These are phyloP conservation scores for Microcaecilia unicolor DNA, from an alignment of 2,797 vertebrate genomes.

Conservation along the genomic window DNA sequence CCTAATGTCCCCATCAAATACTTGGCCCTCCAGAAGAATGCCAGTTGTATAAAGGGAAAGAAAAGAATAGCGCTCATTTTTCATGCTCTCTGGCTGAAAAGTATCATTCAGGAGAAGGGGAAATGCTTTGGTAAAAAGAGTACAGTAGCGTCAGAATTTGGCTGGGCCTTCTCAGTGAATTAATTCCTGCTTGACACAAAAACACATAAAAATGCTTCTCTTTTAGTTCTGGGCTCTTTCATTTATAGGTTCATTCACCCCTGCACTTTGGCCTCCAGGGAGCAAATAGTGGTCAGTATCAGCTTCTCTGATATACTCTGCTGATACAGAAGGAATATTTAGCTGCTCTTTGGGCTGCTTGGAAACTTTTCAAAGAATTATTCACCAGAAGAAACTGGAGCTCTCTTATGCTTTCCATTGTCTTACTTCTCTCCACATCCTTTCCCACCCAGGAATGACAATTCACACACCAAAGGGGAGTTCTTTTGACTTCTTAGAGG, in stretches of 20 bases:
- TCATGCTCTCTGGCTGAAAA: slow-evolving; percentile 11
- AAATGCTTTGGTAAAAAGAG: neutral
- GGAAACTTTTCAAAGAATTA: too few relatives aligned
- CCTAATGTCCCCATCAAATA: slow-evolving; percentile 1
- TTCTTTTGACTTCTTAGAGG: too few relatives aligned
- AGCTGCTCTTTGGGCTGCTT: too few relatives aligned
- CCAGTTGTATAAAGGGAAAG: slow-evolving; percentile 15
- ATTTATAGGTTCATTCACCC: neutral
- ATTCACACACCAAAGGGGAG: too few relatives aligned
- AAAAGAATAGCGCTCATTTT: slow-evolving; percentile 1
- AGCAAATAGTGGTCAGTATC: slow-evolving; percentile 1
- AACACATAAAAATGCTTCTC: rapidly evolving
- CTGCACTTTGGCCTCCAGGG: neutral
- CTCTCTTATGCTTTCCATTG: too few relatives aligned
- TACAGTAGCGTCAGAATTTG: slow-evolving; percentile 9
- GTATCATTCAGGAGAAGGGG: slow-evolving; percentile 8
- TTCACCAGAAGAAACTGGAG: too few relatives aligned
- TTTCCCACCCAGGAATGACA: too few relatives aligned
- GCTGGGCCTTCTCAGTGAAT: neutral
- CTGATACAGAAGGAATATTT: too few relatives aligned
- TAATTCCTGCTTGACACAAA: neutral
- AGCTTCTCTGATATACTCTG: too few relatives aligned
- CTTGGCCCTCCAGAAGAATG: slow-evolving; percentile 1
- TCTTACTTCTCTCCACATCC: too few relatives aligned
- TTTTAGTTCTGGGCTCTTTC: too few relatives aligned